These are phyloP conservation scores for Antechinus stuartii DNA, from an alignment of 2,113 vertebrate species.

Conservation along the genomic window DNA sequence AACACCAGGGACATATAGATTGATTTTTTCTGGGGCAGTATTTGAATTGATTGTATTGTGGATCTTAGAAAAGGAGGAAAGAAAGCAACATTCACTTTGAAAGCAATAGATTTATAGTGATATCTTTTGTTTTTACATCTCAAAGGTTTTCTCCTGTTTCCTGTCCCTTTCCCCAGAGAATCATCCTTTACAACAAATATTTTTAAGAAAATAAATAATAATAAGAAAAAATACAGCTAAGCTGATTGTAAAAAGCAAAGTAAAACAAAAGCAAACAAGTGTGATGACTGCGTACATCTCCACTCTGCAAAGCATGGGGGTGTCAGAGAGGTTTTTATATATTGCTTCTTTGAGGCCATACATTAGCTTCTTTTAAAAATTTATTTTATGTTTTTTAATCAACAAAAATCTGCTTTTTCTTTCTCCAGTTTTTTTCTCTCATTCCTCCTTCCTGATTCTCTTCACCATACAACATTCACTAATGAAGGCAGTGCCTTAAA, in stretches of 20 bases:
- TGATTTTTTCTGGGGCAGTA: not conserved
- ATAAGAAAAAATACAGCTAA: not conserved
- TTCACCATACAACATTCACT: not conserved
- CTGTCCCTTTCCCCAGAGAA: not conserved
- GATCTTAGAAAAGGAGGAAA: not conserved
- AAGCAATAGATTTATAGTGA: not conserved
- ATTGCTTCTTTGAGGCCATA: not conserved
- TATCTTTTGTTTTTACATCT: not conserved
- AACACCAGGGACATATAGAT: not conserved
- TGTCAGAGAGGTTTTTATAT: not conserved
- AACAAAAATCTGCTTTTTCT: not conserved
- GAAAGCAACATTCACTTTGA: not conserved
- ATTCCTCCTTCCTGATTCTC: not conserved
- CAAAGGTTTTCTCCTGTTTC: not conserved
- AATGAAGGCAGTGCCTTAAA: not conserved
- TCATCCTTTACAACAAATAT: not conserved
- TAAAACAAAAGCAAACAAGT: not conserved
- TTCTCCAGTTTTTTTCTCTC: not conserved
- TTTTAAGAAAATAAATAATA: not conserved
- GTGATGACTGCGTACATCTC: not conserved
- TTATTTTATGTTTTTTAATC: not conserved
- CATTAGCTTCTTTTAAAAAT: not conserved
- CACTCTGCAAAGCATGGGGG: not conserved
- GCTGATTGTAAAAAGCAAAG: not conserved
- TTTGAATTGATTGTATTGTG: not conserved